Base-by-base conservation (phyloP, 2,797 vertebrate genomes). In the Hypotaenidia okinawae region DNA sequence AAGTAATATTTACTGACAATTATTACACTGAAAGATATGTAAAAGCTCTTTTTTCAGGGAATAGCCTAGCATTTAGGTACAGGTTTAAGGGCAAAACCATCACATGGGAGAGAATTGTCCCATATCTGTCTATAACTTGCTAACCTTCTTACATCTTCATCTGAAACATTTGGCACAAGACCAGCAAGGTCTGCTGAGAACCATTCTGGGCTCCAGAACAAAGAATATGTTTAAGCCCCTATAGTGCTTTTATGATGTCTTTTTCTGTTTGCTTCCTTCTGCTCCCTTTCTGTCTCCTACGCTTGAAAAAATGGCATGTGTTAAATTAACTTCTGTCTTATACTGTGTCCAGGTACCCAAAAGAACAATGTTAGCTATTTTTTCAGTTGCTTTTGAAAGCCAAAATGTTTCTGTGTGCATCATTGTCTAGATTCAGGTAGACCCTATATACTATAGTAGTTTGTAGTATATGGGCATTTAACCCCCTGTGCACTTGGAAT, bases 401-500 rank as follows among this genome's bases (percentile, higher is more conserved):
- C 58, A n/a, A 55, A 83, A 22, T 2, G 5, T 67, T 70, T 33
- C 16, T 13, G 0, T 22, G 51, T 27, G 22, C 16, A 47, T 43
- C 2, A 6, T 15, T 33, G 67, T 30, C 37, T 51, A 39, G 6
- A 55, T 30, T 30, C 27, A 64, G 24, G 11, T 16, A 81, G 35
- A 70, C 22, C 8, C 9, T 75, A 10, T 9, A 25, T 23, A 35
- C 3, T 57, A 4, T 17, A n/a, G 15, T 33, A 16, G 5, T 37
- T 87, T 28, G 10, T 35, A 43, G 5, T 30, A 18, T 5, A 25
- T 3, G 1, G 23, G 2, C 28, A 57, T 52, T 35, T 11, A 92
- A 75, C 4, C 6, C 8, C 2, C 8, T 9, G 7, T 39, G 13
- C 1, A 1, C 4, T 22, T 9, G 33, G 33, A 84, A 61, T 27